phyloP scores from a whole-genome alignment of 2,888 invertebrate genomes.

The Mythimna lalbum region DNA sequence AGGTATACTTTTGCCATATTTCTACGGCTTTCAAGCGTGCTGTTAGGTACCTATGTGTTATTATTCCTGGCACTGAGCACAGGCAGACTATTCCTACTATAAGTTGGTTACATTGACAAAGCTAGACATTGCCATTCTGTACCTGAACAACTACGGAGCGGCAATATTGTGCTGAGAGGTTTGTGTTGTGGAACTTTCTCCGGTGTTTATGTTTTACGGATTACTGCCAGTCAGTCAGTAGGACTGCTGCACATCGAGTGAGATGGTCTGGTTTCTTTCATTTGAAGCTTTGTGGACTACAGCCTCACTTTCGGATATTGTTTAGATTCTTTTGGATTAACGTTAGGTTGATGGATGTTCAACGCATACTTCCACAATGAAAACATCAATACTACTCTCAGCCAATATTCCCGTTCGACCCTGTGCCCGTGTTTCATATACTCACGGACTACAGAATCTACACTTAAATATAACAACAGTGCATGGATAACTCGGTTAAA shows the following conservation, averaged over 20 bases:
- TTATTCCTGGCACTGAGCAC: not conserved
- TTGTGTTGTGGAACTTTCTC: not conserved
- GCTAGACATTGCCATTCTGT: constrained; percentile 33
- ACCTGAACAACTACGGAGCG: constrained; percentile 40
- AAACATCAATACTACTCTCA: not conserved
- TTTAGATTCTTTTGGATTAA: too few species aligned
- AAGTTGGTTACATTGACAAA: not conserved
- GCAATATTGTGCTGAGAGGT: constrained; percentile 35
- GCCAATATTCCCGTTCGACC: constrained; percentile 37
- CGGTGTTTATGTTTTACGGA: too few species aligned
- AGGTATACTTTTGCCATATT: not conserved
- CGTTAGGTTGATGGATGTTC: not conserved
- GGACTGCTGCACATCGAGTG: too few species aligned
- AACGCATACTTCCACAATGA: not conserved
- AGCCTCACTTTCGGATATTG: too few species aligned
- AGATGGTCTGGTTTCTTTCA: not conserved
- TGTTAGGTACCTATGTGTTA: too few species aligned
- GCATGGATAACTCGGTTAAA: constrained; percentile 50
- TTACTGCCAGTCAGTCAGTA: not conserved
- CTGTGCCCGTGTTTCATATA: constrained; percentile 32
- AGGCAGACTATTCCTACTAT: not conserved
- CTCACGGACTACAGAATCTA: constrained; percentile 36
- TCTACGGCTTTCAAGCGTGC: not conserved
- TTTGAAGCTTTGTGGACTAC: too few species aligned
- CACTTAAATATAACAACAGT: constrained; percentile 38